Evolutionary conservation across 2,113 vertebrate genomes (phyloP).

Genomic region (Jaculus jaculus): DNA sequence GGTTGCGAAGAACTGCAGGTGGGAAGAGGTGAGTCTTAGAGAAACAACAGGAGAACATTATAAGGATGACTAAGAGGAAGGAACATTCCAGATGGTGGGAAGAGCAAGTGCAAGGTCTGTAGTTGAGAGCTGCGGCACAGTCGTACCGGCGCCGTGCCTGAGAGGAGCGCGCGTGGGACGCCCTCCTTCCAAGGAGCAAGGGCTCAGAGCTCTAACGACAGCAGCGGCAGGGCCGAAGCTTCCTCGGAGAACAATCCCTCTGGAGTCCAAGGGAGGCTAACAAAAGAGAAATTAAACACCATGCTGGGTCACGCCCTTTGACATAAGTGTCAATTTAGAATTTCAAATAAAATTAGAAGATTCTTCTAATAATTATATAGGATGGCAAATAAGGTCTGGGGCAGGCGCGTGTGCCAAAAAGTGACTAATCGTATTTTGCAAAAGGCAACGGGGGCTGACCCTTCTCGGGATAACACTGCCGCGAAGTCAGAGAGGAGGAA

Average conservation of each 20-base stretch:
- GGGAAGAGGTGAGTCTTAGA: no score
- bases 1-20: not conserved
- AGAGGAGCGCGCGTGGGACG: not conserved
- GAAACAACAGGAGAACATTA: not conserved
- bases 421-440: constrained; percentile 83
- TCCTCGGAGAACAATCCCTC: constrained; percentile 74
- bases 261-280: constrained; percentile 76
- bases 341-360: constrained; percentile 88
- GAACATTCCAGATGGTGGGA: not conserved
- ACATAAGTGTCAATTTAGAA: constrained; percentile 82
- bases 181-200: not conserved
- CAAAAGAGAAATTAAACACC: constrained; percentile 85
- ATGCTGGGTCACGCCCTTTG: constrained; percentile 76
- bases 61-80: not conserved
- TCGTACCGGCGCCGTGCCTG: not conserved
- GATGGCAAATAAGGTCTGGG: constrained; percentile 84
- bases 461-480: constrained; percentile 67
- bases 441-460: constrained; percentile 76
- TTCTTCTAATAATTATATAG: constrained; percentile 87
- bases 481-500: constrained; percentile 73
- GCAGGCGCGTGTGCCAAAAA: constrained; percentile 81
- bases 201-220: not conserved
- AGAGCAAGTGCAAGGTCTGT: no score
- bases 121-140: not conserved
- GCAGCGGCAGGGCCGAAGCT: constrained; percentile 22